Conservation (phyloP, 2,888 invertebrate genomes). For the Dinocampus coccinellae region DNA sequence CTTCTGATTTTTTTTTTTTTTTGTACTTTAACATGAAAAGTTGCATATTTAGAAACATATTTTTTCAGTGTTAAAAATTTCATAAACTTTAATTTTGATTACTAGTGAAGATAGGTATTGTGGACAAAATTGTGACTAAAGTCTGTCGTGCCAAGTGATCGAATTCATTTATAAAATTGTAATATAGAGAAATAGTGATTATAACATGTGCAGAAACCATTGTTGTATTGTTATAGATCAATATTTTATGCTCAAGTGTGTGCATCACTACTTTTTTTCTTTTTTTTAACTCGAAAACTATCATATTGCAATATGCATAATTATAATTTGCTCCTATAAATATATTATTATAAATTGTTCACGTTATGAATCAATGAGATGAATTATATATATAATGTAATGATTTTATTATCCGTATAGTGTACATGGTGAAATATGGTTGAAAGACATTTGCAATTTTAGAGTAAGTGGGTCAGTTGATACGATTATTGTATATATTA, state of each 20-base stretch:
- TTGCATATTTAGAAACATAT: too few species aligned
- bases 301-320: not conserved
- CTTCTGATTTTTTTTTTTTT: not conserved
- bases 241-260: not conserved
- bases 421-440: constrained; percentile 1
- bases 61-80: not conserved
- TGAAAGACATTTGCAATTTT: not conserved
- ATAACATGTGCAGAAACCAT: not conserved
- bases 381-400: not conserved
- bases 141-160: constrained; percentile 3
- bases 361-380: not conserved
- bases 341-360: not conserved
- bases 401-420: constrained; percentile 3
- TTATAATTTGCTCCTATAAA: not conserved
- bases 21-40: constrained; percentile 13
- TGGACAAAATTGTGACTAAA: not conserved
- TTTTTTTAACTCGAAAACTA: not conserved
- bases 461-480: constrained; percentile 3
- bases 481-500: constrained; percentile 1
- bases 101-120: not conserved
- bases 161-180: not conserved
- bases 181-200: not conserved
- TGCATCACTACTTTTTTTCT: not conserved
- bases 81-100: not conserved
- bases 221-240: not conserved